Percentiles rank a stretch among this genome's conserved stretches.
Conservation (phyloP, 2,113 vertebrate species). For the Morone chrysops region DNA sequence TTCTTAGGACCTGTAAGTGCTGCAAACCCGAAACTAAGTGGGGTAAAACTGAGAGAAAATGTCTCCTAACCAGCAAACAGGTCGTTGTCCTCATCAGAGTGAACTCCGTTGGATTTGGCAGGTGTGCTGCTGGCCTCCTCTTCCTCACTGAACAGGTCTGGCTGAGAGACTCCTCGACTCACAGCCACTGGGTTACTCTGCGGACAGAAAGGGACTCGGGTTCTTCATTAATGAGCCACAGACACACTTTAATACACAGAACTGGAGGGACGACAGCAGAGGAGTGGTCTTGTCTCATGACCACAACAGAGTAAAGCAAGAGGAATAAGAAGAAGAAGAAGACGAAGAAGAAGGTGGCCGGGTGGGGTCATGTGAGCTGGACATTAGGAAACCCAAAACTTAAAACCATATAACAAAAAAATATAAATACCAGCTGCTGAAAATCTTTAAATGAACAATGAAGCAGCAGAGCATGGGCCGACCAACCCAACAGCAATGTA, state of each 20-base stretch:
- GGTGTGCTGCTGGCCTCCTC: slow-evolving; percentile 49
- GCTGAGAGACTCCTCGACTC: slow-evolving; percentile 67
- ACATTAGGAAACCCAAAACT: background rate
- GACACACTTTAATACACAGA: background rate
- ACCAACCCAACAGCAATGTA: background rate
- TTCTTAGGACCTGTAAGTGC: background rate
- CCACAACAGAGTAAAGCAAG: background rate
- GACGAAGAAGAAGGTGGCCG: background rate
- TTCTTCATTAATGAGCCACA: background rate
- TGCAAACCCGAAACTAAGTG: background rate
- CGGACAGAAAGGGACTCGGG: background rate
- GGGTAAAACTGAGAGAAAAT: background rate
- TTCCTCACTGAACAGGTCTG: slow-evolving; percentile 79
- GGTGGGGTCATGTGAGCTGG: slow-evolving; percentile 9
- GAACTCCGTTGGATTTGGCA: slow-evolving; percentile 89
- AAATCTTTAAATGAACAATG: background rate
- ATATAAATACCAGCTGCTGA: background rate
- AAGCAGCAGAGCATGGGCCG: background rate
- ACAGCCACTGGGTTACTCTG: slow-evolving; percentile 68
- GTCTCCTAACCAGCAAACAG: slow-evolving; percentile 89
- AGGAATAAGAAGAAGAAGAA: too few species aligned
- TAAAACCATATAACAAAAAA: background rate
- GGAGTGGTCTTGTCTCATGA: background rate
- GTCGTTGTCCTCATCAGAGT: slow-evolving; percentile 91
- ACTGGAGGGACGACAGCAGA: background rate